These are phyloP conservation scores for Sinosuthora webbiana DNA, from an alignment of 2,113 vertebrate genomes.

Conservation along the genomic window DNA sequence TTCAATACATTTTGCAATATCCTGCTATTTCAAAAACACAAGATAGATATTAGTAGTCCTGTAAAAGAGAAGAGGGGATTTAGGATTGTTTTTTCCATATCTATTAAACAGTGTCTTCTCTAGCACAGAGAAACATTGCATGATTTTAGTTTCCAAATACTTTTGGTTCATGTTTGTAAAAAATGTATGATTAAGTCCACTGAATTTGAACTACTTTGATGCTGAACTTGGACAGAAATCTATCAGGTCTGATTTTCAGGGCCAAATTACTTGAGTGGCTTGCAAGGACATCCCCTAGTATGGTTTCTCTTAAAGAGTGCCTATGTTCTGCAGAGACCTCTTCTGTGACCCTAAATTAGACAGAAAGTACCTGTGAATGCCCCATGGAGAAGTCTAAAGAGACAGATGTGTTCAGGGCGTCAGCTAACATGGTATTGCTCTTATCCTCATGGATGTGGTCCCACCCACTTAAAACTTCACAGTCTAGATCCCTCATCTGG, in stretches of 20 bases:
- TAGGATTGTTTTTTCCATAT: background rate
- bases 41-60: background rate
- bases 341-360: background rate
- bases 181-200: background rate
- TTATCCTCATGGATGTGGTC: background rate
- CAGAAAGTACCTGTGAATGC: background rate
- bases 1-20: background rate
- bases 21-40: background rate
- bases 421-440: accelerated
- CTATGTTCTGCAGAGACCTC: background rate
- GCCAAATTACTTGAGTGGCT: background rate
- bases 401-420: accelerated
- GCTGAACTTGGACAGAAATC: background rate
- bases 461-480: background rate
- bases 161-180: background rate
- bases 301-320: background rate
- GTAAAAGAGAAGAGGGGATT: background rate
- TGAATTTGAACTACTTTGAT: background rate
- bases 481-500: accelerated
- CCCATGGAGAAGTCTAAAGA: background rate
- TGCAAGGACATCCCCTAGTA: background rate
- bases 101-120: background rate
- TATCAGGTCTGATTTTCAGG: background rate
- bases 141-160: background rate
- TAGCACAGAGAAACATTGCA: background rate